These are phyloP conservation scores for Metaphire vulgaris DNA, from an alignment of 1,140 invertebrate genomes.

Conservation along the genomic window DNA sequence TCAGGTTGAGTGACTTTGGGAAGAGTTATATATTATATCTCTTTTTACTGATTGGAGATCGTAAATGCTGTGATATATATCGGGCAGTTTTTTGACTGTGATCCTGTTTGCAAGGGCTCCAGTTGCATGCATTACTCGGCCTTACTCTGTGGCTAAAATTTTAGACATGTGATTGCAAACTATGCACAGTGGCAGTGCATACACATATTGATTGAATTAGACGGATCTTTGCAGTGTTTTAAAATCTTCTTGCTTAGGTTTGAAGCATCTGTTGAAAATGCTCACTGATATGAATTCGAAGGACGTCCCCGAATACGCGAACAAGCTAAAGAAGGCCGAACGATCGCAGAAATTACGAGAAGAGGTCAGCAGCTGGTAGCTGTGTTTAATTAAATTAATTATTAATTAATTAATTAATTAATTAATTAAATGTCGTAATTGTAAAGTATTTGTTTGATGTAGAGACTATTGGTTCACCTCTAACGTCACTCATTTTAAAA, in stretches of 20 bases:
- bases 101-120: too few relatives aligned
- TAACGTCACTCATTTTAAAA: not conserved
- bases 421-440: not conserved
- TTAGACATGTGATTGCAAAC: too few relatives aligned
- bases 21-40: too few relatives aligned
- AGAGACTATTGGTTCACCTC: not conserved
- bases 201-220: too few relatives aligned
- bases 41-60: too few relatives aligned
- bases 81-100: too few relatives aligned
- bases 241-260: constrained; percentile 52
- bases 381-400: not conserved
- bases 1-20: too few relatives aligned
- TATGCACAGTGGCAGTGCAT: too few relatives aligned
- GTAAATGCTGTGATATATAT: too few relatives aligned
- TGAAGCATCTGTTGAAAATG: constrained; percentile 74
- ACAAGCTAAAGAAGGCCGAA: constrained; percentile 74
- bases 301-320: constrained; percentile 69
- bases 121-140: too few relatives aligned
- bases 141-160: too few relatives aligned
- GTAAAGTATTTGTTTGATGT: constrained; percentile 1
- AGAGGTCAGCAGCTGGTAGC: constrained; percentile 40
- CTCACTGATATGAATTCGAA: constrained; percentile 74
- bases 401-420: not conserved
- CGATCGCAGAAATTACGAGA: constrained; percentile 65
- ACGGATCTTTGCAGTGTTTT: too few relatives aligned